Evolutionary conservation across 2,797 vertebrate genomes (phyloP), one percentile per base, ranked within the genome.

Genomic region (Acanthurus leucopareius): DNA sequence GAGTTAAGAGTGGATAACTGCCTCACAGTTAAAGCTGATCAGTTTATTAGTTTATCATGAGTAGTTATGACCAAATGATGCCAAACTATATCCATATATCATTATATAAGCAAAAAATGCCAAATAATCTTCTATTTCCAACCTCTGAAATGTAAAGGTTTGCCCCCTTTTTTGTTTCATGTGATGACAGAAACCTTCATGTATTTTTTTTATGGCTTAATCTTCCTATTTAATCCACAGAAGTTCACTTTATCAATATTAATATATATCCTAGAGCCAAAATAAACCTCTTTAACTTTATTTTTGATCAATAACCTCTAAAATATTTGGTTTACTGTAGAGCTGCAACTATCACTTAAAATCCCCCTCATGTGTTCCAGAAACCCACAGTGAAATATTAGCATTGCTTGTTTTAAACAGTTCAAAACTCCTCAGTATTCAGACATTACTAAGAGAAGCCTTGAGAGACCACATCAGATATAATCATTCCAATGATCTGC

Each of bases 331-430:
- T 49, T 57, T 7, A 13, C 48, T 64, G 22, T 22, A 19, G 16
- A 11, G 6, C 48, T 52, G 19, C 19, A 38, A 32, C 15, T 54
- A 51, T 53, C 0, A 0, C 0, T 38, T 2, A 0, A 45, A 56
- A 45, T 17, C 17, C 2, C 20, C n/a, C 4, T 44, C 11, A 62
- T 19, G 5, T 17, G 0, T 6, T 49, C 0, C 10, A n/a, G 15
- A 47, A 16, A 20, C 14, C 17, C 4, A 6, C 2, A 1, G 20
- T 32, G 65, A 69, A 48, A 40, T 16, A 7, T 25, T 25, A 25
- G 2, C 25, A 25, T 25, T 25, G 25, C 25, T 25, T 25, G 25
- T 25, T 25, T 25, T 25, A 5, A 20, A 22, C n/a, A 17, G 32
- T 9, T 10, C 5, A 45, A 53, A 38, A 3, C 5, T 19, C 38